These are phyloP conservation scores for Cuniculus paca DNA, from an alignment of 2,797 vertebrate genomes.

Conservation along the genomic window DNA sequence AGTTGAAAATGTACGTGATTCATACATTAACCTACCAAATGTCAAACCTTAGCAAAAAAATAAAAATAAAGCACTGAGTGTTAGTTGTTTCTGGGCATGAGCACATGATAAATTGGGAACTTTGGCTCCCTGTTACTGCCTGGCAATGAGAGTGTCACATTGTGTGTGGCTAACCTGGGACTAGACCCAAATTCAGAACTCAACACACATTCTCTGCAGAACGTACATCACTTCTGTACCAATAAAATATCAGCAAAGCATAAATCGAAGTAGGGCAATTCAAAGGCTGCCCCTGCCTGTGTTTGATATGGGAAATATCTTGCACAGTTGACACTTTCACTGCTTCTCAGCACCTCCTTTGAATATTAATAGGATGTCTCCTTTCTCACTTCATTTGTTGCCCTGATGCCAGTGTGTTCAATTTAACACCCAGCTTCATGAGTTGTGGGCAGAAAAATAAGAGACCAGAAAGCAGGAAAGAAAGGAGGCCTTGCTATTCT, in stretches of 20 bases:
- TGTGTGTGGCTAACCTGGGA: neutral
- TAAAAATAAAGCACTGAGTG: neutral
- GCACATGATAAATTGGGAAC: neutral
- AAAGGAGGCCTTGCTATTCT: neutral
- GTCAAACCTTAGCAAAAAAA: neutral
- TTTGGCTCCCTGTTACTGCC: neutral
- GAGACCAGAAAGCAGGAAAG: neutral
- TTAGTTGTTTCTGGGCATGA: neutral
- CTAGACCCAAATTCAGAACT: neutral
- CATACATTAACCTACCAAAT: neutral
- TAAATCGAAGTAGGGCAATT: neutral
- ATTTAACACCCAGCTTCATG: neutral
- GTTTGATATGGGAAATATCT: neutral
- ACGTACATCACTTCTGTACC: neutral
- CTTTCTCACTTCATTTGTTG: neutral
- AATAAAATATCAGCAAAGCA: neutral
- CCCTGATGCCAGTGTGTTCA: neutral
- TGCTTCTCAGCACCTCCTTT: neutral
- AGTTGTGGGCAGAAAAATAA: neutral
- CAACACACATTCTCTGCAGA: neutral
- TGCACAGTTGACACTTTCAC: neutral
- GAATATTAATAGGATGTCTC: neutral
- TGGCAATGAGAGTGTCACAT: neutral
- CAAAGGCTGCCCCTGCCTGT: neutral
- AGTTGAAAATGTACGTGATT: neutral